Percentiles rank a stretch among this genome's conserved stretches.
These are phyloP conservation scores for Dusona sp. DNA, from an alignment of 2,888 invertebrate species.

Conservation along the genomic window DNA sequence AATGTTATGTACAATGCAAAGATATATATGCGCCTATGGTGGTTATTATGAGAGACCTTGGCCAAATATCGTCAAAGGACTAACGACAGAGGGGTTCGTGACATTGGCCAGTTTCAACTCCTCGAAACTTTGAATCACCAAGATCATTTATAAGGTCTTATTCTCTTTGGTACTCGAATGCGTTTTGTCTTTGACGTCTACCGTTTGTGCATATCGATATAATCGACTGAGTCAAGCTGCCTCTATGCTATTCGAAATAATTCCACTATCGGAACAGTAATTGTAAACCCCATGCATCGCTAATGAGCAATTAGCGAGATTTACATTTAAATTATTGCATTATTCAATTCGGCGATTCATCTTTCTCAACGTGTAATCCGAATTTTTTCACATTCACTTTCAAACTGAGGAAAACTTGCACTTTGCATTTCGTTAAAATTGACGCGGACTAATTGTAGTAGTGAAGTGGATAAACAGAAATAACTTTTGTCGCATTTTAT, in stretches of 20 bases:
- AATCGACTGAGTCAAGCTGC: background rate
- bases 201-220: background rate
- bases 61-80: conserved; percentile 43
- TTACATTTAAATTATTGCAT: background rate
- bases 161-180: background rate
- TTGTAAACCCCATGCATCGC: background rate
- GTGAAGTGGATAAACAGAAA: background rate
- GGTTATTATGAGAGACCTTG: conserved; percentile 20
- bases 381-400: too few species aligned
- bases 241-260: background rate
- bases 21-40: background rate
- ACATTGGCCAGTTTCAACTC: conserved; percentile 7
- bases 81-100: background rate
- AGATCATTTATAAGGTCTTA: background rate
- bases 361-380: too few species aligned
- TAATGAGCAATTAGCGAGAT: background rate
- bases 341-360: background rate
- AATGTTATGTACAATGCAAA: background rate
- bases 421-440: background rate
- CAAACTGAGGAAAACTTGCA: too few species aligned
- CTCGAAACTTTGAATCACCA: background rate
- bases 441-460: background rate
- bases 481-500: background rate
- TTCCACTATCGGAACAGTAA: background rate
- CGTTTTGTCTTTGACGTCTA: conserved; percentile 1